These are phyloP conservation scores for Procapra przewalskii DNA, from an alignment of 2,113 vertebrate species.

Conservation along the genomic window DNA sequence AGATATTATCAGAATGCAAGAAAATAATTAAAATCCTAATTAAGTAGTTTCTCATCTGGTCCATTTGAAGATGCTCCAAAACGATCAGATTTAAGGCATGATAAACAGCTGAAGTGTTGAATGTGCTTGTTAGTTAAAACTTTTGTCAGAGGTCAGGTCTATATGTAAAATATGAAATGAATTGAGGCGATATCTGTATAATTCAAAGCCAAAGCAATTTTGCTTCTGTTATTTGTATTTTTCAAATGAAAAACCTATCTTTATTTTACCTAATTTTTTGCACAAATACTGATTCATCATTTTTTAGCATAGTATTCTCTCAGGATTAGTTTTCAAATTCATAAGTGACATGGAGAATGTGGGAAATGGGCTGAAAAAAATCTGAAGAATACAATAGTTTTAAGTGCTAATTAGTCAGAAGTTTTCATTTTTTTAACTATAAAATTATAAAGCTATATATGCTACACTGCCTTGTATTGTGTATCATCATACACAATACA, in stretches of 20 bases:
- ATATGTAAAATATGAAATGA: not conserved
- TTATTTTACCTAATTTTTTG: not conserved
- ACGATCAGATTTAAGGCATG: conserved; percentile 61
- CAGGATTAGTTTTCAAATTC: not conserved
- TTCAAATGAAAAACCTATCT: not conserved
- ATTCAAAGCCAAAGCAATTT: not conserved
- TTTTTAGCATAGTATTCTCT: not conserved
- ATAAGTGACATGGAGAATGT: not conserved
- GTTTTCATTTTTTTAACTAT: not conserved
- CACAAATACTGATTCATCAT: not conserved
- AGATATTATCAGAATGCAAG: conserved; percentile 68
- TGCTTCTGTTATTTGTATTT: not conserved
- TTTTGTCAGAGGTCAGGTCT: conserved; percentile 48
- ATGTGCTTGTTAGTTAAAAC: conserved; percentile 56
- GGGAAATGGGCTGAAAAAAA: not conserved
- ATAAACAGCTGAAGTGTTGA: conserved; percentile 70
- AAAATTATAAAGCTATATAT: not conserved
- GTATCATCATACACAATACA: not conserved
- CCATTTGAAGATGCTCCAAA: conserved; percentile 73
- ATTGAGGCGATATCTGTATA: not conserved
- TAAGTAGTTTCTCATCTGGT: conserved; percentile 74
- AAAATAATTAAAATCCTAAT: conserved; percentile 80
- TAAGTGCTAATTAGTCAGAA: not conserved
- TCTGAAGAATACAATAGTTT: not conserved
- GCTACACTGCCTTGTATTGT: not conserved